Base-by-base conservation (phyloP, 2,113 vertebrate species). In the Abramis brama region DNA sequence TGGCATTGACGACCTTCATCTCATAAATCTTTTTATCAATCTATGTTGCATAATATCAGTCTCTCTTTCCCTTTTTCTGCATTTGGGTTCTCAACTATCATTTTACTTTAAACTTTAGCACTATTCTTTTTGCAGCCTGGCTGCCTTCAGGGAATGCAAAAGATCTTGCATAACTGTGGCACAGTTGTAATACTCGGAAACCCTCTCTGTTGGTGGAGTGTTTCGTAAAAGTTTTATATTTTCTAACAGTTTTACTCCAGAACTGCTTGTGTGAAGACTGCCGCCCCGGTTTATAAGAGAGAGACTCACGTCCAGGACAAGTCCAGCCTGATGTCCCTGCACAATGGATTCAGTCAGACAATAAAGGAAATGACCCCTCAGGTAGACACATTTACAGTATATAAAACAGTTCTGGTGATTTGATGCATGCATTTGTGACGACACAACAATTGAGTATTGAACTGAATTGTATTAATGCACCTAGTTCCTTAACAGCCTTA, bases 191-290 rank as follows among this genome's bases (percentile, higher is more conserved):
- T 74, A 8, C 57, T 79, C 9, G 23, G 4, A 43, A 12, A 10
- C 52, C 55, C 7, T 21, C 36, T 73, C 10, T 73, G 21, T 73
- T 73, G 36, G 33, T 68, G 68, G 12, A 43, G 21, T n/a, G 4
- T 73, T 50, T 52, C 50, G 50, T 55, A 55, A 57, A 33, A 12
- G 74, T 78, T 19, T 17, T 21, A 57, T 78, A n/a, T 55, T 84
- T n/a, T 86, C 33, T 43, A 85, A 5, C 91, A 98, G 97, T 91
- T 97, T 25, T 98, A 95, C 85, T 95, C 95, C 86, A 95, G 96
- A 88, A 89, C 96, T 1, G 94, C 94, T 86, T 93, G 95, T 59
- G 94, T 97, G 84, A 89, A 95, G 1, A 77, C 96, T n/a, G 91
- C 93, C 2, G 88, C 94, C 36, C 90, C 95, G 0, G 86, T 96